These are phyloP conservation scores for Chondrilla cf. caribensis DNA, from an alignment of 37 sponge, comb jelly and placozoan genomes.

Conservation along the genomic window DNA sequence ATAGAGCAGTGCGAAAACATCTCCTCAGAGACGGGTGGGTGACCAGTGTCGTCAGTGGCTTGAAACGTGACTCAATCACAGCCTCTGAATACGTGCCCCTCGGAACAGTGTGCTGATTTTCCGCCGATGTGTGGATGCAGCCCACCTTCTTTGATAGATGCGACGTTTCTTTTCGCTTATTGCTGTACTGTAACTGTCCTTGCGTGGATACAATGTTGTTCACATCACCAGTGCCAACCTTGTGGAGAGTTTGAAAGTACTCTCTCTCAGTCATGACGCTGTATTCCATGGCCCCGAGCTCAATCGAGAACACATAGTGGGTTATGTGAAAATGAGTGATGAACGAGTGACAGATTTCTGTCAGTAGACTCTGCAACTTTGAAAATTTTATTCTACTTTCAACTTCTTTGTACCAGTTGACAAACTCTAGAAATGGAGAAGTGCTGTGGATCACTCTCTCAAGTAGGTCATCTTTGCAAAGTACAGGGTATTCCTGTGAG, in stretches of 20 bases:
- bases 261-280: background rate
- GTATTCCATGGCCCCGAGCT: conserved; percentile 1
- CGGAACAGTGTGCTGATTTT: background rate
- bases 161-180: background rate
- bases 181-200: background rate
- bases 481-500: background rate
- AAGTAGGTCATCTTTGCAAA: background rate
- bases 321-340: background rate
- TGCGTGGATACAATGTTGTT: background rate
- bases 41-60: conserved; percentile 37
- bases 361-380: background rate
- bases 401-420: background rate
- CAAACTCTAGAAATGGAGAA: background rate
- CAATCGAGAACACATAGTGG: background rate
- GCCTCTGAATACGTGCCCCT: conserved; percentile 57
- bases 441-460: background rate
- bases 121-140: background rate
- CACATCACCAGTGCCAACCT: background rate
- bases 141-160: background rate
- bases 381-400: background rate
- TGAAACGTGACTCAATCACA: conserved; percentile 39
- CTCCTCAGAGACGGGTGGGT: conserved; percentile 10
- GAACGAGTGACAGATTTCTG: background rate
- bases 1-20: conserved; percentile 26
- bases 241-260: background rate